A percentile compares a stretch with the other conserved stretches of the same genome.
phyloP scores from a whole-genome alignment of 2,888 invertebrate species.

The Phoronis australis region DNA sequence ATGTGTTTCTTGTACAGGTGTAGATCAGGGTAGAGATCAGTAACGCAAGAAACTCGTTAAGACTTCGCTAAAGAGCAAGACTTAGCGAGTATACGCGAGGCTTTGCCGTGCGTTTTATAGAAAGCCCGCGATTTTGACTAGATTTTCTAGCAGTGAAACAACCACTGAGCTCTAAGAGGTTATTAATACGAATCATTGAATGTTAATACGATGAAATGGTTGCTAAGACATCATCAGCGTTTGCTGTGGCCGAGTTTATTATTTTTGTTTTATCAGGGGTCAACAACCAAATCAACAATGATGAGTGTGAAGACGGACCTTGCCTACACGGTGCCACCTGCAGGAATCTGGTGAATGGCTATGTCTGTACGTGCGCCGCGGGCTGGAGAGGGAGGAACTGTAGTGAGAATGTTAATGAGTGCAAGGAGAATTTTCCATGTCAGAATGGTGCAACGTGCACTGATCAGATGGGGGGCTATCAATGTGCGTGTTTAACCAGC shows the following conservation, averaged over 20 bases:
- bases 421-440: conserved; percentile 44
- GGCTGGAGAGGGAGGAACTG: conserved; percentile 43
- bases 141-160: too few species aligned
- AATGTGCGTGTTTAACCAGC: conserved; percentile 69
- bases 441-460: conserved; percentile 58
- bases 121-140: too few species aligned
- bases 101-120: too few species aligned
- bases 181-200: too few species aligned
- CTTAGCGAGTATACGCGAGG: too few species aligned
- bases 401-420: conserved; percentile 53
- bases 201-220: neutral
- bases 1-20: too few species aligned
- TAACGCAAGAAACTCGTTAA: too few species aligned
- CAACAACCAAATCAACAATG: conserved; percentile 74
- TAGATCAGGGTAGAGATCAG: too few species aligned
- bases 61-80: too few species aligned
- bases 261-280: conserved; percentile 68
- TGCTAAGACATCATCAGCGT: too few species aligned
- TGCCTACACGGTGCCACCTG: conserved; percentile 77
- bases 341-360: conserved; percentile 73
- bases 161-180: too few species aligned
- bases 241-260: too few species aligned
- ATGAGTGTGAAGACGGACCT: conserved; percentile 74
- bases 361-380: conserved; percentile 33
- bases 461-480: conserved; percentile 65